These are phyloP conservation scores for Chaitophorus viminalis DNA, from an alignment of 2,888 invertebrate genomes.

Conservation along the genomic window DNA sequence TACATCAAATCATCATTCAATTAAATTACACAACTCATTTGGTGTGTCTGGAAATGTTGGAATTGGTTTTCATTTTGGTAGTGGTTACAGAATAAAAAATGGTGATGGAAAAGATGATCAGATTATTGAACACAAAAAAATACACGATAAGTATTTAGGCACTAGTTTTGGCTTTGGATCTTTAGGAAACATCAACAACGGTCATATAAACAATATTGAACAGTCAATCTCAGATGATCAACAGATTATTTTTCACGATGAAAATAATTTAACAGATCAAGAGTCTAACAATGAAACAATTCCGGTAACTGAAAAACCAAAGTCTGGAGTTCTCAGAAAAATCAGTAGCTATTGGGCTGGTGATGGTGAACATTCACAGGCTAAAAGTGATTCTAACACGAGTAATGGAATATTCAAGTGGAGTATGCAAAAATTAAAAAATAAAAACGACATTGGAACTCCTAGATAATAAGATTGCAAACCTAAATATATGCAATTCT, in stretches of 20 bases:
- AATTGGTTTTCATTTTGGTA: conserved; percentile 49
- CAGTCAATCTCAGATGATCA: conserved; percentile 25
- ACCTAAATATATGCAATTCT: background rate
- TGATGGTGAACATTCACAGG: conserved; percentile 12
- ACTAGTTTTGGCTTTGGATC: conserved; percentile 60
- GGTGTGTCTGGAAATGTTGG: conserved; percentile 56
- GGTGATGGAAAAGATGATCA: conserved; percentile 38
- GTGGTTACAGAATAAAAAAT: conserved; percentile 53
- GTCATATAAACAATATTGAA: conserved; percentile 8
- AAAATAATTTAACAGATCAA: background rate
- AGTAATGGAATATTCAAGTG: conserved; percentile 43
- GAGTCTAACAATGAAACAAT: conserved; percentile 13
- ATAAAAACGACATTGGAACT: conserved; percentile 48
- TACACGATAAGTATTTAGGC: conserved; percentile 52
- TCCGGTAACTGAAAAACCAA: conserved; percentile 21
- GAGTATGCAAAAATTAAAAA: conserved; percentile 48
- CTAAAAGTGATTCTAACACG: conserved; percentile 26
- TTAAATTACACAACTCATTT: conserved; percentile 36
- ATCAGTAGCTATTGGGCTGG: conserved; percentile 34
- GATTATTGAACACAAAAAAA: conserved; percentile 37
- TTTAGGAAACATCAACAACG: conserved; percentile 30
- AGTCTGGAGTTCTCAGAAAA: conserved; percentile 43
- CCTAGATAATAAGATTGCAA: conserved; percentile 37
- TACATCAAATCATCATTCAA: conserved; percentile 34
- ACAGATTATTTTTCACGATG: conserved; percentile 10